Base-by-base conservation (phyloP, 2,113 vertebrate genomes). In the Platysteira castanea region DNA sequence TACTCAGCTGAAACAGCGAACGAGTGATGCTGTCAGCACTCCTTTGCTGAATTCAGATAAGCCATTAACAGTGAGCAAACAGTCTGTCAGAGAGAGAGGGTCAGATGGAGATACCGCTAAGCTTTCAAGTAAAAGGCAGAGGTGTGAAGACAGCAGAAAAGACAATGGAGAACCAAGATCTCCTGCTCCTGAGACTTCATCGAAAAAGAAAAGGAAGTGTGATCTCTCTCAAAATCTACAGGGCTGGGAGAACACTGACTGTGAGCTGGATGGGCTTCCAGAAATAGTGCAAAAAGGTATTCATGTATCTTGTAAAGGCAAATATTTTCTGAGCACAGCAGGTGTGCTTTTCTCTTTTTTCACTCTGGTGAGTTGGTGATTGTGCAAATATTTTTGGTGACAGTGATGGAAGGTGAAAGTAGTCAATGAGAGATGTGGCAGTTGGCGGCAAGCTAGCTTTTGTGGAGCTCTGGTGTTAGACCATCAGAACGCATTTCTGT, bases 211-310 rank as follows among this genome's bases (percentile, higher is more conserved):
- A 59, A 98, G 96, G 56, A 99, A 98, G 44, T 82, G 71, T 81
- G 89, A 52, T 93, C 96, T 33, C 39, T 96, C 90, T 37, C 49
- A 70, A 22, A 69, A 70, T 26, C 28, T 87, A 10, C 75, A 59
- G 27, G 53, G 64, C 60, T 17, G 12, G 21, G 96, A 97, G 5
- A 95, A 97, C 1, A 47, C 78, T 13, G 96, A 97, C 14, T 96
- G 92, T 84, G 97, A 98, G 76, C 98, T 98, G 15, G 98, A 99
- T 88, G 98, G 98, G 24, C 98, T 99, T 90, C 99, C 99, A 61
- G 98, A 99, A 78, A 94, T 98, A 79, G 99, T 99, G 41, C 98
- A 98, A 92, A 99, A 96, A 98, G 99, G 99, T 99, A 96, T 9
- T 68, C 39, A 5, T 39, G 21, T 52, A 57, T 46, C 39, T 47